phyloP scores from a whole-genome alignment of 2,888 invertebrate genomes.

The Uloborus plumipes region DNA sequence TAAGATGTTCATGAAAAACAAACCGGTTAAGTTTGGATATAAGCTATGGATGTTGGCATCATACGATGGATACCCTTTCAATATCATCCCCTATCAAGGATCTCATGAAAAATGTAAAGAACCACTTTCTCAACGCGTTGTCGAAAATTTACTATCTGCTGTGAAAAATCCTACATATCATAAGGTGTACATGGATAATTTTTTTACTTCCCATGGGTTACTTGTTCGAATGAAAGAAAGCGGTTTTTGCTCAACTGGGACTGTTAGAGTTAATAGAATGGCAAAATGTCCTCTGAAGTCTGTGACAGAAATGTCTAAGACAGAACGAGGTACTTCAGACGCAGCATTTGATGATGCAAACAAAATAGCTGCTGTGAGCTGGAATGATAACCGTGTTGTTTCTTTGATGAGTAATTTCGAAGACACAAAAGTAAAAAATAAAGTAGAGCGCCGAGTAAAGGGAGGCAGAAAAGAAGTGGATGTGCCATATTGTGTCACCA shows the following conservation, averaged over 20 bases:
- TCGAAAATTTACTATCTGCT: conserved; percentile 6
- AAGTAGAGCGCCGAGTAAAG: conserved; percentile 6
- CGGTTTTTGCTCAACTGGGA: background rate
- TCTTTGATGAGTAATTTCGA: conserved; percentile 8
- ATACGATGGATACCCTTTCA: conserved; percentile 9
- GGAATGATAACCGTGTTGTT: conserved; percentile 10
- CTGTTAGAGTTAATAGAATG: conserved; percentile 9
- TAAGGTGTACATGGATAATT: background rate
- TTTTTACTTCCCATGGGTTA: too few species aligned
- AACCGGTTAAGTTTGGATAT: conserved; percentile 13
- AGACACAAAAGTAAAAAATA: background rate
- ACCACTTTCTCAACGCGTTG: conserved; percentile 10
- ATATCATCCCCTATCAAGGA: conserved; percentile 16
- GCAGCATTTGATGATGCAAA: conserved; percentile 1
- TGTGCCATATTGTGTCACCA: background rate
- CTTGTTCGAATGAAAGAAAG: background rate
- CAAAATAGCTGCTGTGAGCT: conserved; percentile 1
- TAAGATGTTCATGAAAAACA: conserved; percentile 8
- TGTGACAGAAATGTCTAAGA: background rate
- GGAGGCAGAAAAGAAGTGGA: conserved; percentile 10
- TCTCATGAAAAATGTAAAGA: conserved; percentile 18
- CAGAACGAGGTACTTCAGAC: background rate
- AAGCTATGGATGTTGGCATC: conserved; percentile 13
- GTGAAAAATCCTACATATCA: background rate
- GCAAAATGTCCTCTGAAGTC: background rate